phyloP scores from a whole-genome alignment of 1,140 invertebrate genomes.

The Oedothorax gibbosus region DNA sequence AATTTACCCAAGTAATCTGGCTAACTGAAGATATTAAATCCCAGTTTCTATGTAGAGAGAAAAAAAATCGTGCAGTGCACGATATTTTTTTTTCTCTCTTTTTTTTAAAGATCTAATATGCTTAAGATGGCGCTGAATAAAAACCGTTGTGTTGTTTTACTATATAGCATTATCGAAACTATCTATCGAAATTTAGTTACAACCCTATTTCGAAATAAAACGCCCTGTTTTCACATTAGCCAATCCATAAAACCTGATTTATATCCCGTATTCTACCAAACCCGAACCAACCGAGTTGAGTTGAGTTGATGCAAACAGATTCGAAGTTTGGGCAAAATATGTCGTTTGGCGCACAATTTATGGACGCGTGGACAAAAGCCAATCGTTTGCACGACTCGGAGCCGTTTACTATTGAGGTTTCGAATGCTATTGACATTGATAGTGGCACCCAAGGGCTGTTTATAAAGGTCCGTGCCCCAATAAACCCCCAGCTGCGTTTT shows the following conservation, averaged over 20 bases:
- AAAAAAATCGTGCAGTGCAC: too few relatives aligned
- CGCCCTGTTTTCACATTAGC: slow-evolving; percentile 1
- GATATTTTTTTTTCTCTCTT: too few relatives aligned
- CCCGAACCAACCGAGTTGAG: background rate
- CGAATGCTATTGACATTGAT: slow-evolving; percentile 54
- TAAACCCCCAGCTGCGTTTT: slow-evolving; percentile 26
- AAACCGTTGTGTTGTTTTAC: too few relatives aligned
- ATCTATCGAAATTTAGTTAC: too few relatives aligned
- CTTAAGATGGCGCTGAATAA: too few relatives aligned
- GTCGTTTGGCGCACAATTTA: slow-evolving; percentile 40
- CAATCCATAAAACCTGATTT: slow-evolving; percentile 10
- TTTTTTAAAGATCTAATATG: too few relatives aligned
- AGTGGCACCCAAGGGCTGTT: slow-evolving; percentile 15
- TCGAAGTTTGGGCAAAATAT: slow-evolving; percentile 48
- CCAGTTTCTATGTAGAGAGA: too few relatives aligned
- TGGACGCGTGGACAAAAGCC: slow-evolving; percentile 43
- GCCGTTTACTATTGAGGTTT: slow-evolving; percentile 50
- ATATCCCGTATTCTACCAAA: background rate
- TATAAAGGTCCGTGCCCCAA: background rate
- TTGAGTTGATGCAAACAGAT: slow-evolving; percentile 42
- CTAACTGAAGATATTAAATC: too few relatives aligned
- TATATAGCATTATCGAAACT: too few relatives aligned
- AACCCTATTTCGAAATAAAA: background rate
- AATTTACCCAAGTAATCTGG: too few relatives aligned
- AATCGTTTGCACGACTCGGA: slow-evolving; percentile 41